Evolutionary conservation across 2,888 invertebrate genomes (phyloP).

Genomic region (Malacosoma neustria): DNA sequence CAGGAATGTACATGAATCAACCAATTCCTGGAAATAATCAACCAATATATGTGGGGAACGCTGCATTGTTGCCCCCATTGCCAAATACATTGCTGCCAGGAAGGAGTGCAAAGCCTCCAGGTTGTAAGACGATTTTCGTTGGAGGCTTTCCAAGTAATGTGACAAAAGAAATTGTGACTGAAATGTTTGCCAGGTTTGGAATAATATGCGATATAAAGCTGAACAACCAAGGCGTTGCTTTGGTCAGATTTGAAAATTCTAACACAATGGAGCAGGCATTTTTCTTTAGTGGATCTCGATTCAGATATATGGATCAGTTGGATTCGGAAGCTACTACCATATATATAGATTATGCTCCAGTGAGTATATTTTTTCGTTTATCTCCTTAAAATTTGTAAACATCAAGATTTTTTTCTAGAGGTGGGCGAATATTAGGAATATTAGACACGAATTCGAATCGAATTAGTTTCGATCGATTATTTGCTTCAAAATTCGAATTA

Average conservation of each 20-base stretch:
- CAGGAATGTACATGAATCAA: constrained; percentile 67
- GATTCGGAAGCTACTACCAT: constrained; percentile 82
- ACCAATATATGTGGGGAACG: constrained; percentile 76
- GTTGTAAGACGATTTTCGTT: constrained; percentile 93
- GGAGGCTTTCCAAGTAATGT: constrained; percentile 93
- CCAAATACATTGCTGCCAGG: constrained; percentile 86
- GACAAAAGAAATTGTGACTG: constrained; percentile 85
- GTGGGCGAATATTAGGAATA: no score
- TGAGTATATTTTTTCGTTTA: constrained; percentile 19
- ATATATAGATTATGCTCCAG: constrained; percentile 91
- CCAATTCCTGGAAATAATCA: constrained; percentile 24
- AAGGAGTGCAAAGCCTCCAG: constrained; percentile 88
- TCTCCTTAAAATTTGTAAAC: not conserved
- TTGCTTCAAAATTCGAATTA: no score
- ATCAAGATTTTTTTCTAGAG: no score
- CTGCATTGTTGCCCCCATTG: constrained; percentile 89
- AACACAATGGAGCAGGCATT: constrained; percentile 89
- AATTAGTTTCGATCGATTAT: no score
- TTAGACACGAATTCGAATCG: no score
- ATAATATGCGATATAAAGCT: constrained; percentile 69
- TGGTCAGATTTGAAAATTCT: constrained; percentile 88
- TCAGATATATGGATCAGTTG: constrained; percentile 82
- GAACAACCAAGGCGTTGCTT: constrained; percentile 93
- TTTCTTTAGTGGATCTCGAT: constrained; percentile 85
- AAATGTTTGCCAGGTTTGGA: constrained; percentile 88